phyloP scores from a whole-genome alignment of 2,888 invertebrate genomes.

The Pecten maximus region DNA sequence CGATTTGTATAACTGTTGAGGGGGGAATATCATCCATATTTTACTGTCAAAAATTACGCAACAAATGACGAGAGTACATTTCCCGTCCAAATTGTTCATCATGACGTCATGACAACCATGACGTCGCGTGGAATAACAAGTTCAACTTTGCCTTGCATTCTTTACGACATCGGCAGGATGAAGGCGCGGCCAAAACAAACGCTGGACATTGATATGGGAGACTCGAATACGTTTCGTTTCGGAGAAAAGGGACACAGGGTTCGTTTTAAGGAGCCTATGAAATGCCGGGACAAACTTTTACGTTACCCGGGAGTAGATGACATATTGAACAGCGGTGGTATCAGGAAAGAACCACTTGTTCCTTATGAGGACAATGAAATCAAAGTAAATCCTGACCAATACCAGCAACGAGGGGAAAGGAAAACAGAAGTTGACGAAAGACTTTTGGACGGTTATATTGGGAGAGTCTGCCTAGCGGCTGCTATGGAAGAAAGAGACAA shows the following conservation, averaged over 20 bases:
- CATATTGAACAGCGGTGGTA: neutral
- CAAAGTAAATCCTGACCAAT: neutral
- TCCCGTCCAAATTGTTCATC: neutral
- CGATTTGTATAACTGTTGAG: no score
- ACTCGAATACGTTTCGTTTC: slow-evolving; percentile 18
- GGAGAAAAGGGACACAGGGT: neutral
- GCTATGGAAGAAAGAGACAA: neutral
- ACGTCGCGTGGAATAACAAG: slow-evolving; percentile 22
- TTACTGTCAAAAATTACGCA: neutral
- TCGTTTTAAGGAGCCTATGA: slow-evolving; percentile 22
- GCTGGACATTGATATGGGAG: neutral
- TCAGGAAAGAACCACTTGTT: slow-evolving; percentile 1
- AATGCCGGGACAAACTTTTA: neutral
- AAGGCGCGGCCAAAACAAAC: neutral
- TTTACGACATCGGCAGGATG: neutral
- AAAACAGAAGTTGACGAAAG: neutral
- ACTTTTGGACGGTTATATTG: neutral
- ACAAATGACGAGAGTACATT: neutral
- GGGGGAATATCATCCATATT: neutral
- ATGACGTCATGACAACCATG: slow-evolving; percentile 22
- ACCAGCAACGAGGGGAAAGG: neutral
- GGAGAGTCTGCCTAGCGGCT: neutral
- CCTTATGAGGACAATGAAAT: neutral
- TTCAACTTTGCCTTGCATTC: slow-evolving; percentile 12
- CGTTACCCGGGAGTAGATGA: neutral